phyloP scores from a whole-genome alignment of 2,797 vertebrate species.

The Betta splendens region DNA sequence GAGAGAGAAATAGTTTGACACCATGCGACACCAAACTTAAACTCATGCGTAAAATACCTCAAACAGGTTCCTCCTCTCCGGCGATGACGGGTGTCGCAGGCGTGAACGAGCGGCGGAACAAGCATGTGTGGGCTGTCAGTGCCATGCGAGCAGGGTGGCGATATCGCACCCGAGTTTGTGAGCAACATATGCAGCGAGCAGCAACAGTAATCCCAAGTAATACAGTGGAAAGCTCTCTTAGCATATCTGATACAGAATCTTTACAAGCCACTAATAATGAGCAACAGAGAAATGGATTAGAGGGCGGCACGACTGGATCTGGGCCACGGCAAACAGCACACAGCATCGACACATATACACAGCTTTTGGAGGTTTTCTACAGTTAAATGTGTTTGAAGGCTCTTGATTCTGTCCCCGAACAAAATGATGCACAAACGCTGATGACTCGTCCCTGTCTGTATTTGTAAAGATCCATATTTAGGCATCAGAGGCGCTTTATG shows the following conservation, averaged over 20 bases:
- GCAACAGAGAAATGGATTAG: slow-evolving; percentile 71
- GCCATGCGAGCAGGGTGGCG: slow-evolving; percentile 38
- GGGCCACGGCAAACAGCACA: slow-evolving; percentile 51
- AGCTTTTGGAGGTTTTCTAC: background rate
- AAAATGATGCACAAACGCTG: slow-evolving; percentile 3
- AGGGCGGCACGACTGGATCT: slow-evolving; percentile 53
- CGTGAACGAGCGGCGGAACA: too few species aligned
- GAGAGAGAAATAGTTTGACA: slow-evolving; percentile 7
- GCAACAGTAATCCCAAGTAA: slow-evolving; percentile 72
- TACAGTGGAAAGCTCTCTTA: slow-evolving; percentile 69
- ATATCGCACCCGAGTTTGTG: slow-evolving; percentile 55
- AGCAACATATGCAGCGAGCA: slow-evolving; percentile 60
- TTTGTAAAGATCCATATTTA: slow-evolving; percentile 16
- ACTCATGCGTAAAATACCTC: background rate
- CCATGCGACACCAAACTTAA: background rate
- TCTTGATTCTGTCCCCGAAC: background rate
- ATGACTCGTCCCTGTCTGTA: background rate
- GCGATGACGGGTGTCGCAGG: too few species aligned
- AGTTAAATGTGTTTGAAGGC: background rate
- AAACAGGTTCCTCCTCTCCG: background rate
- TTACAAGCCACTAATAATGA: slow-evolving; percentile 73
- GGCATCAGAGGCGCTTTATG: slow-evolving; percentile 5
- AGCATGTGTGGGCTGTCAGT: slow-evolving; percentile 26
- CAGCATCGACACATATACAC: slow-evolving; percentile 18
- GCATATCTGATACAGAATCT: slow-evolving; percentile 72